Evolutionary conservation across 2,888 invertebrate genomes (phyloP), one percentile per base, ranked within the genome.

Genomic region (Sisyra terminalis): DNA sequence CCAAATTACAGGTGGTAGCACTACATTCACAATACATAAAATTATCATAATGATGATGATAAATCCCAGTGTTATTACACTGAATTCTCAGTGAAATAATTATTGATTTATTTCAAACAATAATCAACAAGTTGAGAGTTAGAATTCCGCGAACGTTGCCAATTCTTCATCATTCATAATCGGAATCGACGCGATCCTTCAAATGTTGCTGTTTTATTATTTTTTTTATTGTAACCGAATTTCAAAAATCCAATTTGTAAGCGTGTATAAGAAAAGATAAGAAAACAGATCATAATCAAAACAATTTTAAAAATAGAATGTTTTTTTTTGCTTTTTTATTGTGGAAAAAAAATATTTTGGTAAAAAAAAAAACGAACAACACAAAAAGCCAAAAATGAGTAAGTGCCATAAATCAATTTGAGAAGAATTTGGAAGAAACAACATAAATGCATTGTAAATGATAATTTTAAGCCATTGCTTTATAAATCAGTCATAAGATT

Each of bases 151-250:
- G 37, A 38, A 7, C 15, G 36, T 11, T n/a, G 18, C 43, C 37
- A 43, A 43, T 38, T 43, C 43, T 43, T 43, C 43, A 67, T 73
- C 69, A 73, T 64, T 71, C 65, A 55, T 73, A 73, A 63, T 73
- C 73, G 51, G 63, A 65, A 46, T 73, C 73, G 54, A 73, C 73
- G 59, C 62, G 66, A 51, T 67, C 69, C 66, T 71, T 73, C 55
- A 73, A 65, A 55, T 65, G 70, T 69, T 69, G 66, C 70, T 64
- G 59, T 52, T 48, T 29, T 15, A 15, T 29, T 40, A 29, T 39
- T 29, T 39, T 29, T 11, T 24, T 38, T 13, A 18, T 10, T 37
- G 17, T 17, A 14, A 34, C 13, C 11, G 15, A 15, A n/a, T 15
- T 15, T 7, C 34, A 13, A 34, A 13, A 13, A 34, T 34, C 34